A percentile compares a stretch with the other conserved stretches of the same genome.
These are phyloP conservation scores for Macrophya alboannulata DNA, from an alignment of 2,888 invertebrate species.

Conservation along the genomic window DNA sequence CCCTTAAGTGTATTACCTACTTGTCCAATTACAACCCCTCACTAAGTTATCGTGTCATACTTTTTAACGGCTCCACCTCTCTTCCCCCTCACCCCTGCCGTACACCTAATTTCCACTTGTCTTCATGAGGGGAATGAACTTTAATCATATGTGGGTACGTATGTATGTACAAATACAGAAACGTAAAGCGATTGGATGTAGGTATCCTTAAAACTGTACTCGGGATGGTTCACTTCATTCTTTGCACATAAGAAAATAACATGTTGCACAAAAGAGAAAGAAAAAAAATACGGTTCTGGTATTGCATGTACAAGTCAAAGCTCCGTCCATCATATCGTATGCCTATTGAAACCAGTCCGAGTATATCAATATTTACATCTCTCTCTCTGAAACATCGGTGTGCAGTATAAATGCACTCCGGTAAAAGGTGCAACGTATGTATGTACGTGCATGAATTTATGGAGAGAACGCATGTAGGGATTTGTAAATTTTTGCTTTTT, in stretches of 20 bases:
- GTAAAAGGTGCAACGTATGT: no score
- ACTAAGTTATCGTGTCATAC: constrained; percentile 64
- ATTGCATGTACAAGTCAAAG: background rate
- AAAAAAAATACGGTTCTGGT: background rate
- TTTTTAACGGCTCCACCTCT: constrained; percentile 18
- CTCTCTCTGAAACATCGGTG: constrained; percentile 11
- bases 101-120: background rate
- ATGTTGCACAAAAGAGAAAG: background rate
- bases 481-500: background rate
- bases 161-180: background rate
- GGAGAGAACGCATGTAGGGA: no score
- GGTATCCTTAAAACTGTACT: no score
- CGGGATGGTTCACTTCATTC: no score
- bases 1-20: constrained; percentile 70
- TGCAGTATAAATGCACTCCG: background rate
- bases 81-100: background rate
- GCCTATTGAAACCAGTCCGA: constrained; percentile 21
- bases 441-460: no score
- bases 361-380: constrained; percentile 28
- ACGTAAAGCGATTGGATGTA: no score
- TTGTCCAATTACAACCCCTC: constrained; percentile 67
- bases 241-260: background rate
- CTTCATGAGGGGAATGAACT: constrained; percentile 16
- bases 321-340: background rate
- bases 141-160: background rate